Base-by-base conservation (phyloP, 35 echinoderm and acorn worm species). In the Heliocidaris erythrogramma region DNA sequence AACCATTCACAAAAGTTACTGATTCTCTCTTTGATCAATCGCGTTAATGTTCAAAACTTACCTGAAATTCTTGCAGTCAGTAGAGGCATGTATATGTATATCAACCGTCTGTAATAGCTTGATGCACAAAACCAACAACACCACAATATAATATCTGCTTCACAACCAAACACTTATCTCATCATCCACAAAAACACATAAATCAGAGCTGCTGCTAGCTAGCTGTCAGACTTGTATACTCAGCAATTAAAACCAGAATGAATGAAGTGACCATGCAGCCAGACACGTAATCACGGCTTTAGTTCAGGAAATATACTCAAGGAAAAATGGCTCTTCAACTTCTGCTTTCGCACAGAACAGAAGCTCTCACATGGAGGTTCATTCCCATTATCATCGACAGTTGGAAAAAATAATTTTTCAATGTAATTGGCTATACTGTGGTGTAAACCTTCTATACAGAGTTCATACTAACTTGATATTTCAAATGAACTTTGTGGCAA, bases 171-270 rank as follows among this genome's bases (percentile, higher is more conserved):
- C 65, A 27, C 65, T n/a, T 14, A 56, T 56, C 52, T n/a, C 65
- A 27, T 78, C n/a, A 3, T 78, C 27, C 65, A 18, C 14, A 78
- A 78, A 18, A 78, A 78, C 21, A 78, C 65, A 78, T 78, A 78
- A 78, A 78, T 78, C 65, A 78, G 17, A 78, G 65, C 65, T 78
- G 65, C 65, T 78, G 65, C 65, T 78, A 78, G 65, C 18, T 5
- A 29, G 65, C 65, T 78, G 65, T 78, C 65, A 78, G 65, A 78
- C 65, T 27, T 78, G 65, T 78, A 78, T 78, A 78, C 65, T 78
- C 65, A 78, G 65, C 65, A 78, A 69, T 27, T 71, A 24, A 24
- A 18, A 78, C 65, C 21, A 78, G 8, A 78, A 78, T 78, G 65
- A 78, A 78, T 78, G 65, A 78, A 78, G 14, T 78, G 65, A 78